Conservation (phyloP, 2,797 vertebrate species). For the Crax fasciolata region DNA sequence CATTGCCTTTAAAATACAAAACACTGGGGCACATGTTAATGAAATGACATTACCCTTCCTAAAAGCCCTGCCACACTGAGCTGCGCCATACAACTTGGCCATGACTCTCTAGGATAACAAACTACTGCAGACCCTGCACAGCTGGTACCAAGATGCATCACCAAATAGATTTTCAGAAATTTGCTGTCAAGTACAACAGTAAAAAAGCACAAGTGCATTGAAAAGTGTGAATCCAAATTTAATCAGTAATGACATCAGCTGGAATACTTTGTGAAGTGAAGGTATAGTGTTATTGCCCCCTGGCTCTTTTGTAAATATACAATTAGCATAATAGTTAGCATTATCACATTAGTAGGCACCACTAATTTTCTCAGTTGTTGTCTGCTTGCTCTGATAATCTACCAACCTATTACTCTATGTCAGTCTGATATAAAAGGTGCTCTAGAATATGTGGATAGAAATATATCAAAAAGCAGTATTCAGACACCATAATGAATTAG, state of each 20-base stretch:
- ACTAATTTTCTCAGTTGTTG: slow-evolving; percentile 6
- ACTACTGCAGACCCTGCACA: background rate
- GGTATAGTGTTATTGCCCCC: background rate
- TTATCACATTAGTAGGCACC: background rate
- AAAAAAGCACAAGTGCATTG: background rate
- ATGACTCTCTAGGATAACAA: background rate
- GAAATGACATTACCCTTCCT: background rate
- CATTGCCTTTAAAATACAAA: background rate
- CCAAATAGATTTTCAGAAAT: slow-evolving; percentile 17
- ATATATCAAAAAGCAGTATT: background rate
- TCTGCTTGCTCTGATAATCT: background rate
- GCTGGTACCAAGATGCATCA: background rate
- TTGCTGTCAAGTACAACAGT: background rate
- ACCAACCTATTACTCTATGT: background rate
- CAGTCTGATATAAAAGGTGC: background rate
- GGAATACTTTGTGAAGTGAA: background rate
- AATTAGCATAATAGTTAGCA: background rate
- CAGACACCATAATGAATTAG: background rate
- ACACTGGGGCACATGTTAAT: background rate
- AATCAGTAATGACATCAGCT: background rate
- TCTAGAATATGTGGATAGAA: background rate
- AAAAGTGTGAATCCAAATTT: background rate
- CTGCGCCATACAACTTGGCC: background rate
- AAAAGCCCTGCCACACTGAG: background rate
- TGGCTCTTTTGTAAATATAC: background rate